Evolutionary conservation across 1,140 invertebrate genomes (phyloP), one percentile per base, ranked within the genome.

Genomic region (Caerostris darwini): DNA sequence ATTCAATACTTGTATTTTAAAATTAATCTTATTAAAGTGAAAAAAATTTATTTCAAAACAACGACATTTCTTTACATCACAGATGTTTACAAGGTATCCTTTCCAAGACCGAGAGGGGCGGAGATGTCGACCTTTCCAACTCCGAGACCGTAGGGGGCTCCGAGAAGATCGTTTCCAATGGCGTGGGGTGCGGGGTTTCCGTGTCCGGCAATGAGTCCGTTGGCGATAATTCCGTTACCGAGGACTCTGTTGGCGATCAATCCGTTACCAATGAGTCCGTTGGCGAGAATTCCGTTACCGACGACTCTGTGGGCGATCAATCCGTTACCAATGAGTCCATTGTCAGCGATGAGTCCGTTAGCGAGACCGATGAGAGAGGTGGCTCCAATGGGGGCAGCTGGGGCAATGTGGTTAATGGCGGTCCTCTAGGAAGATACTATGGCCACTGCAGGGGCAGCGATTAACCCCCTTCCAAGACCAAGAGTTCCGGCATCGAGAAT

Each of bases 341-440:
- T 61, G 14, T 17, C 69, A 71, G 17, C 69, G 34, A 71, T 50
- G 69, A 71, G 69, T 3, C 59, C 59, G 59, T 64, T 64, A 61
- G 59, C 59, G 59, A n/a, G n/a, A n/a, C n/a, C n/a, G n/a, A n/a
- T n/a, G n/a, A n/a, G n/a, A n/a, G n/a, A 6, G 56, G 81, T 53
- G 12, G 54, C 54, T 7, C 3, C 81, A 1, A 83, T 50, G 34
- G 50, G 50, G 6, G 77, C 77, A 7, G 54, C 81, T 1, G 81
- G 81, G 8, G 81, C 81, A 0, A 56, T n/a, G n/a, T 82, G 81
- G 53, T 82, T 82, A 53, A 82, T 82, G 53, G 54, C 81, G n/a
- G n/a, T 56, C 54, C 50, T 53, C 53, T 82, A 53, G 53, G 69
- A 34, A 50, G 69, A 19, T 50, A 19, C 69, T 0, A n/a, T 50